A percentile compares a stretch with the other conserved stretches of the same genome.
Evolutionary conservation across 1,140 invertebrate genomes (phyloP).

Genomic region (Nasonia longicornis): DNA sequence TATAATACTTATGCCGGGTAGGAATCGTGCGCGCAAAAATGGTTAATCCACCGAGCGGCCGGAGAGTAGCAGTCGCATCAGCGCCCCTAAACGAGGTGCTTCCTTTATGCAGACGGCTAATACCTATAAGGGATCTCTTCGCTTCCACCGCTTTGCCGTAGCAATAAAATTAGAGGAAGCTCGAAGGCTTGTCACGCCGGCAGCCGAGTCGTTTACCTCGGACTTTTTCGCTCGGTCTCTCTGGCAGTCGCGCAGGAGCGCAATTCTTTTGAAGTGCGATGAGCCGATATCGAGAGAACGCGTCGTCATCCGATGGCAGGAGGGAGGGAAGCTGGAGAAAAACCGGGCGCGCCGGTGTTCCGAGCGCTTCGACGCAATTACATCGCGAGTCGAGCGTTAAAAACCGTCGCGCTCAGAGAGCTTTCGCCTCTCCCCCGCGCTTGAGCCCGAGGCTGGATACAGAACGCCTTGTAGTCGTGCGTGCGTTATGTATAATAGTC

Average conservation of each 20-base stretch:
- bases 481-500: not conserved
- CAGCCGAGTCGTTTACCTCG: not conserved
- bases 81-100: not conserved
- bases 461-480: not conserved
- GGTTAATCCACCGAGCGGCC: not conserved
- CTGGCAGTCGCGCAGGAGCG: slow-evolving; percentile 3
- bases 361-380: slow-evolving; percentile 1
- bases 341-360: not conserved
- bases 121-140: not conserved
- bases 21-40: not conserved
- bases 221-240: not conserved
- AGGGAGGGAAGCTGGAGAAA: not conserved
- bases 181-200: not conserved
- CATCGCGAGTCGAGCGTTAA: not conserved
- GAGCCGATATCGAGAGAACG: slow-evolving; percentile 17
- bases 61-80: not conserved
- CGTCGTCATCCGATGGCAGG: not conserved
- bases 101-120: not conserved
- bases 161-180: not conserved
- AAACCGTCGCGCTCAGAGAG: not conserved
- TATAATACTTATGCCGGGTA: not conserved
- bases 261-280: slow-evolving; percentile 17
- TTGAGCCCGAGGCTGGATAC: not conserved
- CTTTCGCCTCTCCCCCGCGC: not conserved
- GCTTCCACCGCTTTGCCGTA: not conserved